Evolutionary conservation across 1,140 invertebrate genomes (phyloP).

Genomic region (Papilio dardanus): DNA sequence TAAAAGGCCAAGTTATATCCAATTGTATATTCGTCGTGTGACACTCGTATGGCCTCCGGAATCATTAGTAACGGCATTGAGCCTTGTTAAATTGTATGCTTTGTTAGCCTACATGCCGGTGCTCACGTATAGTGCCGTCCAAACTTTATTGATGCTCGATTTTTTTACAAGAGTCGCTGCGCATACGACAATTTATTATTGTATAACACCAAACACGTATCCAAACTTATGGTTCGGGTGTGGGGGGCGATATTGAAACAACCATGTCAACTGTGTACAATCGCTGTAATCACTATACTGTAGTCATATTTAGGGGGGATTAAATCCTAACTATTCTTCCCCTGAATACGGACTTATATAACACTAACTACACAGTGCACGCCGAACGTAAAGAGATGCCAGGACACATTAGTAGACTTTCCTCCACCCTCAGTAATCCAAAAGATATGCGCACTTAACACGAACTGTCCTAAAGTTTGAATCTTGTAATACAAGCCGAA

Average conservation of each 20-base stretch:
- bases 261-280: too few relatives aligned
- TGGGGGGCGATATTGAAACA: too few relatives aligned
- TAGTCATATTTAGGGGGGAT: too few relatives aligned
- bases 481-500: not conserved
- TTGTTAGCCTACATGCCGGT: conserved; percentile 48
- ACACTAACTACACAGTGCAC: too few relatives aligned
- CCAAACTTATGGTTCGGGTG: too few relatives aligned
- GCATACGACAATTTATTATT: too few relatives aligned
- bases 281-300: too few relatives aligned
- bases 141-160: not conserved
- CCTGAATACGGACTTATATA: too few relatives aligned
- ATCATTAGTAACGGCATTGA: conserved; percentile 68
- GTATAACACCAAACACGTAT: too few relatives aligned
- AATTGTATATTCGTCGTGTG: conserved; percentile 66
- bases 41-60: conserved; percentile 71
- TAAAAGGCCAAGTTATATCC: conserved; percentile 53
- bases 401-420: not conserved
- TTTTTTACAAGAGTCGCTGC: not conserved
- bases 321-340: too few relatives aligned
- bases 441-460: too few relatives aligned
- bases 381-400: not conserved
- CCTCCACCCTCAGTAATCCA: not conserved
- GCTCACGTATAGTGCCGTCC: not conserved
- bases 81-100: conserved; percentile 60
- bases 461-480: not conserved